Evolutionary conservation across 1,140 invertebrate genomes (phyloP), one percentile per base, ranked within the genome.

Genomic region (Euura saliciscinereae): DNA sequence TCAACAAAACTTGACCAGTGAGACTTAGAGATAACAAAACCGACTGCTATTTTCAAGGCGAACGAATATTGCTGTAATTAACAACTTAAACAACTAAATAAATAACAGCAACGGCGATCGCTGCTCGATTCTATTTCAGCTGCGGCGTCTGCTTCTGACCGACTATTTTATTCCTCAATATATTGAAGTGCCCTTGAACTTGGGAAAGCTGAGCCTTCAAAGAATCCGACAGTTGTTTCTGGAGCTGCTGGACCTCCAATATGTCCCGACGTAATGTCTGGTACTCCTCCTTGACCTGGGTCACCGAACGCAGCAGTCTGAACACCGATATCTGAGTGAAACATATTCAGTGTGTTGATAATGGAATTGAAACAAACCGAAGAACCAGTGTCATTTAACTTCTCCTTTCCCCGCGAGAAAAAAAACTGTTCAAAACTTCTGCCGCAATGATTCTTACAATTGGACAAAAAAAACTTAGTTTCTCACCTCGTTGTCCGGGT

Each of bases 221-320:
- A 8, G 89, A 89, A 77, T 86, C 88, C 45, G 89, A 88, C 72
- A 90, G 83, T 82, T 91, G 89, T 76, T 89, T 89, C 75, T 91
- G 89, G 68, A 91, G 78, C 74, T 90, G 89, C 69, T 90, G 89
- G 75, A 90, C 86, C 74, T 91, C 89, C 64, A 86, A 83, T 74
- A 91, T 89, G 79, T 91, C 89, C 82, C 89, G 87, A 67, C 89
- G 87, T 65, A 91, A 80, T 42, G 87, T 88, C 77, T 90, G 87
- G 77, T 90, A 90, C 78, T 91, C 90, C 79, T 90, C 87, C 79
- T 85, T 89, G 42, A 91, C 89, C 81, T 90, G 89, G 66, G 88
- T 89, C 74, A 91, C 89, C 59, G 89, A 89, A 75, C 88, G 88
- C 59, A 91, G 79, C 68, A 91, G 82, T 77, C 88, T 87, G 75